Base-by-base conservation (phyloP, 1,140 invertebrate species). In the Marisa cornuarietis region DNA sequence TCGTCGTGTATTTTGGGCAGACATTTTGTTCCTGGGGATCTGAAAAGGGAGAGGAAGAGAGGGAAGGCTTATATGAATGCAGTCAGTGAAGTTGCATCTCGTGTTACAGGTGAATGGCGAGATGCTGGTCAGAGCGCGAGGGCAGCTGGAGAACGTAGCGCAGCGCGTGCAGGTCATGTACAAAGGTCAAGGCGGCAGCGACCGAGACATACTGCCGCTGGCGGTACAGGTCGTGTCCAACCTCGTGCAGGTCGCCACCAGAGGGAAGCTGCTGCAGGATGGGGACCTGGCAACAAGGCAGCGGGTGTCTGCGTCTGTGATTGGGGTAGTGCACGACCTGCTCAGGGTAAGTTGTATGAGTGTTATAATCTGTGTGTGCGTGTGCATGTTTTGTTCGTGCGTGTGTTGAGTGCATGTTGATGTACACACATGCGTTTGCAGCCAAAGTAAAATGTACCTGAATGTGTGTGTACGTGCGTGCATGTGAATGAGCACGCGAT, bases 191-290 rank as follows among this genome's bases (percentile, higher is more conserved):
- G 74, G 62, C 16, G 58, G 54, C 52, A 54, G 68, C 18, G 69
- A 71, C n/a, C 49, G n/a, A 14, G 73, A 82, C 4, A 22, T 82
- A 14, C 68, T 82, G 31, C 31, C 63, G 10, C 26, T 79, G 7
- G 74, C 75, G 7, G 74, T 79, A 0, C 74, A 52, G 31, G 62
- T 62, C 5, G 81, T 74, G 20, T 82, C 81, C 49, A 82, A 82
- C 66, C 49, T 82, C 18, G 9, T 82, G 68, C 7, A 75, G 51
- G 78, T 68, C 18, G 66, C 74, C 71, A 71, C 24, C 20, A 74
- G 76, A 49, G 49, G 58, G 49, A 4, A 9, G 7, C 26, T 80
- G 52, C 51, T 78, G 24, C 62, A 18, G 13, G 22, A 42, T 10
- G 52, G 73, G 20, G 26, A 65, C 18, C 22, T 31, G 20, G n/a